Percentiles rank a stretch among this genome's conserved stretches.
Evolutionary conservation across 2,888 invertebrate species (phyloP).

Genomic region (Gymnosoma rotundatum): DNA sequence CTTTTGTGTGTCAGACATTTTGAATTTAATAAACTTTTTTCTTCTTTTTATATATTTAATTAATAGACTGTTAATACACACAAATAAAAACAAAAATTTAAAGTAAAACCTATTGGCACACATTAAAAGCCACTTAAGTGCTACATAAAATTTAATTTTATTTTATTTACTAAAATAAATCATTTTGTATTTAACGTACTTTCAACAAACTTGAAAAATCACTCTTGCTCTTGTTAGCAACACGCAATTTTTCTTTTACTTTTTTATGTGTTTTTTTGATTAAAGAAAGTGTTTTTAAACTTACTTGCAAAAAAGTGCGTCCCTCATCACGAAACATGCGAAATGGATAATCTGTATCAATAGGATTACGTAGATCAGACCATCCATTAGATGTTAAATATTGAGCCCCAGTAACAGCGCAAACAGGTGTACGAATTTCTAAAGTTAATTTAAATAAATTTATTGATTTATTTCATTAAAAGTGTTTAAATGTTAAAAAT

Average conservation of each 20-base stretch:
- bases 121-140: slow-evolving; percentile 63
- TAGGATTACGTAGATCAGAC: slow-evolving; percentile 89
- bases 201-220: slow-evolving; percentile 25
- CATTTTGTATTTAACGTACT: slow-evolving; percentile 8
- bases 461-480: slow-evolving; percentile 7
- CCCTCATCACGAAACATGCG: slow-evolving; percentile 91
- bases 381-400: slow-evolving; percentile 91
- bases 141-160: slow-evolving; percentile 25
- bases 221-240: slow-evolving; percentile 50
- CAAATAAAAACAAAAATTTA: not conserved
- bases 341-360: slow-evolving; percentile 91
- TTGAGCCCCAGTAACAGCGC: slow-evolving; percentile 93
- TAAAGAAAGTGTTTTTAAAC: slow-evolving; percentile 33
- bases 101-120: slow-evolving; percentile 23
- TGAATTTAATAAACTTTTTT: not conserved
- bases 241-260: slow-evolving; percentile 47
- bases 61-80: slow-evolving; percentile 62
- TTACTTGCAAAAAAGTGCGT: slow-evolving; percentile 90
- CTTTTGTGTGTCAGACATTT: not conserved
- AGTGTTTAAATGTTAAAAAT: not conserved
- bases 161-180: slow-evolving; percentile 35
- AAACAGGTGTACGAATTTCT: slow-evolving; percentile 91
- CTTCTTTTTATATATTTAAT: slow-evolving; percentile 39
- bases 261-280: not conserved
- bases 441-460: slow-evolving; percentile 65